Evolutionary conservation across 2,888 invertebrate genomes (phyloP).

Genomic region (Hypsopygia costalis): DNA sequence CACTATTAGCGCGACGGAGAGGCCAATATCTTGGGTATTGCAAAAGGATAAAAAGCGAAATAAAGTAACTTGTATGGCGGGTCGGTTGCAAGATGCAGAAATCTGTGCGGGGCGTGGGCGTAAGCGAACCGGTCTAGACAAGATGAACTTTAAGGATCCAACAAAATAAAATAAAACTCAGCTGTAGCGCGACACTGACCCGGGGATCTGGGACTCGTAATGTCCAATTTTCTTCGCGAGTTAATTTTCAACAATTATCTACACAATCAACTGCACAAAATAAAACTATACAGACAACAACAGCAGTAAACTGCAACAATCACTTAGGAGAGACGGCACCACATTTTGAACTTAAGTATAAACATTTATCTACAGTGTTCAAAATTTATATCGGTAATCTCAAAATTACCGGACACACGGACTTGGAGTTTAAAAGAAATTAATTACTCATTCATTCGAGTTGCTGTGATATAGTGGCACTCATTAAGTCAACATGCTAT

Average conservation of each 20-base stretch:
- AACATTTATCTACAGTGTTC: no score
- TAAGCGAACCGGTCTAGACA: slow-evolving; percentile 77
- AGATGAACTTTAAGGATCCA: slow-evolving; percentile 75
- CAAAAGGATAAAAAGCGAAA: slow-evolving; percentile 72
- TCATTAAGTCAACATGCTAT: background rate
- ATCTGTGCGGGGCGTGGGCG: slow-evolving; percentile 71
- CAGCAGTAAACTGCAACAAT: no score
- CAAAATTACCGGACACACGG: background rate
- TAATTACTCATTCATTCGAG: background rate
- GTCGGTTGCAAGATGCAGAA: slow-evolving; percentile 77
- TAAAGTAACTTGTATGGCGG: slow-evolving; percentile 73
- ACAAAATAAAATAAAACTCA: slow-evolving; percentile 68
- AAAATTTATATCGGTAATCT: no score
- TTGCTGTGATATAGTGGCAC: background rate
- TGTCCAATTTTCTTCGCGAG: slow-evolving; percentile 38
- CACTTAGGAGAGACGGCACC: no score
- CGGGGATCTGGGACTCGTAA: slow-evolving; percentile 39
- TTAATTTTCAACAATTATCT: slow-evolving; percentile 25
- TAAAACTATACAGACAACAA: no score
- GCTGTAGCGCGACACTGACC: slow-evolving; percentile 60
- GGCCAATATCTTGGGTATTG: slow-evolving; percentile 64
- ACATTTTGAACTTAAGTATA: no score
- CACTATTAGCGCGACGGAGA: slow-evolving; percentile 56
- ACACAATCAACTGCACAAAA: no score
- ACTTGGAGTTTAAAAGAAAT: slow-evolving; percentile 1